Conservation (phyloP, 2,888 invertebrate species). For the Morpho achilles region DNA sequence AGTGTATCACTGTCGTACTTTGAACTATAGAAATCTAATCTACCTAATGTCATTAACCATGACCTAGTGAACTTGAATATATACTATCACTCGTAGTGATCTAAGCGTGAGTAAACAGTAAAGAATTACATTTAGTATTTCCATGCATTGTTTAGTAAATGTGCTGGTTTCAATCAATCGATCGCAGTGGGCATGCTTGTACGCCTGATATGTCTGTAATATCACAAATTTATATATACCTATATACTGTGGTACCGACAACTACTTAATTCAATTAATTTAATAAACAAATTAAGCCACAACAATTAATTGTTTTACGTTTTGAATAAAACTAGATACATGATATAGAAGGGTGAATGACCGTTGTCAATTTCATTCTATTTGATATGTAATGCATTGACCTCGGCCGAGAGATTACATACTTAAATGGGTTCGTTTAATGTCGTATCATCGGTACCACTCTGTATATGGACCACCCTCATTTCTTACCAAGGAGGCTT, state of each 20-base stretch:
- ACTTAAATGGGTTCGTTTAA: too few relatives aligned
- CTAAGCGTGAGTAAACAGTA: conserved; percentile 11
- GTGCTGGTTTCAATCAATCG: conserved; percentile 50
- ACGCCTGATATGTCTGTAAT: conserved; percentile 64
- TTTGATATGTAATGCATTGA: too few relatives aligned
- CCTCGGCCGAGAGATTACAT: too few relatives aligned
- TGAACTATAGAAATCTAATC: conserved; percentile 19
- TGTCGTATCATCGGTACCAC: too few relatives aligned
- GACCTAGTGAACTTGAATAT: conserved; percentile 20
- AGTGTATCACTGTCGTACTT: conserved; percentile 13
- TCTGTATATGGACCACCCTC: too few relatives aligned
- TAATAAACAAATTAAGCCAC: too few relatives aligned
- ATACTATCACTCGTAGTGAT: conserved; percentile 6
- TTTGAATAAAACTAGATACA: too few relatives aligned
- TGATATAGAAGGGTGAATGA: too few relatives aligned
- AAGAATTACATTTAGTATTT: conserved; percentile 53
- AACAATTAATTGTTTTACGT: too few relatives aligned
- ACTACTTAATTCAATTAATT: too few relatives aligned
- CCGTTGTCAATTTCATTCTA: too few relatives aligned
- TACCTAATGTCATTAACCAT: conserved; percentile 9
- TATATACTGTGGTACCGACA: background rate
- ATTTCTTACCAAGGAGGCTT: too few relatives aligned
- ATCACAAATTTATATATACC: conserved; percentile 5
- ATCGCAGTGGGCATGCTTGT: conserved; percentile 70
- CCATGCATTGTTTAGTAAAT: conserved; percentile 59